Conservation (phyloP, 1,140 invertebrate genomes). For the Drosophila neocordata region DNA sequence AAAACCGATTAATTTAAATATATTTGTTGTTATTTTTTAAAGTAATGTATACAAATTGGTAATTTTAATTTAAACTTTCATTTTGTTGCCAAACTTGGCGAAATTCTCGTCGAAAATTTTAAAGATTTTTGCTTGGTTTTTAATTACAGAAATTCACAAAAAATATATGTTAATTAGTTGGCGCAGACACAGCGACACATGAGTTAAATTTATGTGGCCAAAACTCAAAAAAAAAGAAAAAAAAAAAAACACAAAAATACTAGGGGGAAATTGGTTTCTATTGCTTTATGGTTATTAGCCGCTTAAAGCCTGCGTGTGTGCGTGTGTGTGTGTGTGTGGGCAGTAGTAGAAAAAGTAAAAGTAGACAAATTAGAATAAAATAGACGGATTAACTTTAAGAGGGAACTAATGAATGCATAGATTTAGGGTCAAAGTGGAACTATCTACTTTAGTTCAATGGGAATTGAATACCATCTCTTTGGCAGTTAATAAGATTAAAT, state of each 20-base stretch:
- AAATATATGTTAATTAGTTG: slow-evolving; percentile 52
- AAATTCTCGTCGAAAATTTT: slow-evolving; percentile 39
- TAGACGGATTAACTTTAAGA: background rate
- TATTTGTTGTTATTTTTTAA: background rate
- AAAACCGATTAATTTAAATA: too few relatives aligned
- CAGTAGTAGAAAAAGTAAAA: slow-evolving; percentile 20
- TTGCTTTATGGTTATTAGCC: slow-evolving; percentile 3
- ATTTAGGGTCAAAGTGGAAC: slow-evolving; percentile 7
- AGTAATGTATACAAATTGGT: background rate
- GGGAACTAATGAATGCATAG: background rate
- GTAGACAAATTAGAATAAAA: slow-evolving; percentile 18
- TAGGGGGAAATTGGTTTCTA: slow-evolving; percentile 37
- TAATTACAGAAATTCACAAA: slow-evolving; percentile 44
- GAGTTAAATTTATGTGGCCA: slow-evolving; percentile 38
- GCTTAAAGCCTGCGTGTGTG: background rate
- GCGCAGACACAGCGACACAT: slow-evolving; percentile 25
- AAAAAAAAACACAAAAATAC: background rate
- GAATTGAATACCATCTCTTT: background rate
- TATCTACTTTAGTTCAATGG: background rate
- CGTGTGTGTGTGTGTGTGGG: slow-evolving; percentile 2
- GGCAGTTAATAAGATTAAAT: background rate
- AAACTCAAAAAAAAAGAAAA: background rate
- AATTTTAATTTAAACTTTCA: slow-evolving; percentile 34
- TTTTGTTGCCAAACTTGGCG: slow-evolving; percentile 13
- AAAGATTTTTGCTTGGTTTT: slow-evolving; percentile 24